Conservation (phyloP, 2,888 invertebrate species). For the Rutpela maculata region DNA sequence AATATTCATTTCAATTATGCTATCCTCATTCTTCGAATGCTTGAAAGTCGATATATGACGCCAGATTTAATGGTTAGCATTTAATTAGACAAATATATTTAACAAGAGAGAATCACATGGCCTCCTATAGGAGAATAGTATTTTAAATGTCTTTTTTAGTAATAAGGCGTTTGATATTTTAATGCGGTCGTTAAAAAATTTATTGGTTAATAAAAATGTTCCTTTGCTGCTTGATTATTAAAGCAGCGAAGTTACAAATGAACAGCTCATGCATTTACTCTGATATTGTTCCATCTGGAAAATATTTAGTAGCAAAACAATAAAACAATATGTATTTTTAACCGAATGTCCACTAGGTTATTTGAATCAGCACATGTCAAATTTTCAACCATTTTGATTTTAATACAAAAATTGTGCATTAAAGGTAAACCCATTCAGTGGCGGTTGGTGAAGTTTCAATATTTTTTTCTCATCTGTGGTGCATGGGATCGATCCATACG, state of each 20-base stretch:
- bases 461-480: too few species aligned
- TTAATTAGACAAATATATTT: not conserved
- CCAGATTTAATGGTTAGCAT: not conserved
- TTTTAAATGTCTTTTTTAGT: not conserved
- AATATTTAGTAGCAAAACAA: too few species aligned
- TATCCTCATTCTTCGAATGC: not conserved
- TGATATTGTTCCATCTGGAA: too few species aligned
- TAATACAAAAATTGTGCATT: too few species aligned
- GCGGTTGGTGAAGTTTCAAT: too few species aligned
- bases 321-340: too few species aligned
- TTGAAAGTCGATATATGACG: not conserved
- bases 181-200: not conserved
- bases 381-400: too few species aligned
- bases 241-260: not conserved
- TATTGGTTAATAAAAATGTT: slow-evolving; percentile 5
- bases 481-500: too few species aligned
- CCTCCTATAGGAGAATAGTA: not conserved
- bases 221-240: not conserved
- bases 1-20: not conserved
- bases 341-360: too few species aligned
- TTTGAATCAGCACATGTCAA: too few species aligned
- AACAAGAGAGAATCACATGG: not conserved
- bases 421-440: too few species aligned
- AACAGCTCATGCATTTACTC: not conserved
- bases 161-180: not conserved